Conservation (phyloP, 30 jellyfish, hydroid and myxozoan genomes). For the Calvadosia cruxmelitensis region DNA sequence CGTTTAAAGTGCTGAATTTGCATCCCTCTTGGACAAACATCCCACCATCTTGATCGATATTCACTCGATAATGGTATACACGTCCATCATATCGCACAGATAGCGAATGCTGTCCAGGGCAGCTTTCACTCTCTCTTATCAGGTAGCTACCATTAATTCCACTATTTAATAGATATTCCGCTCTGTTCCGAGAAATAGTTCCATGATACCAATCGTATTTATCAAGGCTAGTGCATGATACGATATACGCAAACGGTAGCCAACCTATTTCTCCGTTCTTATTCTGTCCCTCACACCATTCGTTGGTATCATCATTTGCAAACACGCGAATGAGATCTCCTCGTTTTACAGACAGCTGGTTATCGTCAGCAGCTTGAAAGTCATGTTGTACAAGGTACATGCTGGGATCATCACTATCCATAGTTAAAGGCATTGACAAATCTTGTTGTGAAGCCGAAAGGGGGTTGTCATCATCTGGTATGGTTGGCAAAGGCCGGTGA, state of each 20-base stretch:
- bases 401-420: slow-evolving; percentile 39
- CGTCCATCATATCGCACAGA: slow-evolving; percentile 88
- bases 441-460: slow-evolving; percentile 3
- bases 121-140: slow-evolving; percentile 90
- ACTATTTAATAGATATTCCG: slow-evolving; percentile 81
- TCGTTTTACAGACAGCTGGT: slow-evolving; percentile 53
- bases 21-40: slow-evolving; percentile 78
- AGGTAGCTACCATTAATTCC: slow-evolving; percentile 90
- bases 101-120: slow-evolving; percentile 87
- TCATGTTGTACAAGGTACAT: slow-evolving; percentile 65
- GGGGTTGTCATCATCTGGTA: slow-evolving; percentile 46
- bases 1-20: slow-evolving; percentile 64
- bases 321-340: slow-evolving; percentile 56
- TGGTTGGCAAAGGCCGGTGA: slow-evolving; percentile 74
- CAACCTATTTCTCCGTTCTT: slow-evolving; percentile 57
- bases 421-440: slow-evolving; percentile 1
- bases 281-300: slow-evolving; percentile 88
- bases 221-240: slow-evolving; percentile 50
- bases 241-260: slow-evolving; percentile 80
- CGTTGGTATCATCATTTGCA: slow-evolving; percentile 36
- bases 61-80: slow-evolving; percentile 82
- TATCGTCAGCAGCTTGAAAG: slow-evolving; percentile 76
- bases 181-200: slow-evolving; percentile 74
- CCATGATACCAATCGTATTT: slow-evolving; percentile 94
- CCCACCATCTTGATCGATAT: slow-evolving; percentile 58